These are phyloP conservation scores for Trichomycterus rosablanca DNA, from an alignment of 2,113 vertebrate species.

Conservation along the genomic window DNA sequence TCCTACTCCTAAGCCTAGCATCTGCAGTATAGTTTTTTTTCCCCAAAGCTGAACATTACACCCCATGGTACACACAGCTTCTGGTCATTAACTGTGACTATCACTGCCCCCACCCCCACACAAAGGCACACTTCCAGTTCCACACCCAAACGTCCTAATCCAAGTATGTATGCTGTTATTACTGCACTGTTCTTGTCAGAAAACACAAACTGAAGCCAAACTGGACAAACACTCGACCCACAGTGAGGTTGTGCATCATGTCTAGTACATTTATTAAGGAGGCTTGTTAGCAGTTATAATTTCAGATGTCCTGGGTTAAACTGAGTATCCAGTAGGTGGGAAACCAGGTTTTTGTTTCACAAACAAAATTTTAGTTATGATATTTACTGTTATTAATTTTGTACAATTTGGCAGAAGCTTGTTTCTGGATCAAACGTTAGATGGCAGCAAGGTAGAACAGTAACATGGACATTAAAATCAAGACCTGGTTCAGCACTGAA, in stretches of 20 bases:
- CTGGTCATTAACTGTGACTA: background rate
- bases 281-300: no score
- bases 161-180: constrained; percentile 1
- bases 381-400: no score
- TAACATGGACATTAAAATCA: no score
- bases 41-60: background rate
- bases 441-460: no score
- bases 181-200: constrained; percentile 9
- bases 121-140: background rate
- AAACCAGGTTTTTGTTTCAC: no score
- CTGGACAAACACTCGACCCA: background rate
- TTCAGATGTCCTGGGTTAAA: no score
- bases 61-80: constrained; percentile 13
- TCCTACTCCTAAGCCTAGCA: constrained; percentile 1
- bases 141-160: constrained; percentile 2
- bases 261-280: no score
- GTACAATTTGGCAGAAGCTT: no score
- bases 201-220: background rate
- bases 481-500: no score
- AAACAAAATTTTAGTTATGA: no score
- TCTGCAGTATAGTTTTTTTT: background rate
- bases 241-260: background rate
- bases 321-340: no score
- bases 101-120: background rate
- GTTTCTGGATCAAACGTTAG: no score